phyloP scores from a whole-genome alignment of 1,140 invertebrate species.

The Aphidius gifuensis region DNA sequence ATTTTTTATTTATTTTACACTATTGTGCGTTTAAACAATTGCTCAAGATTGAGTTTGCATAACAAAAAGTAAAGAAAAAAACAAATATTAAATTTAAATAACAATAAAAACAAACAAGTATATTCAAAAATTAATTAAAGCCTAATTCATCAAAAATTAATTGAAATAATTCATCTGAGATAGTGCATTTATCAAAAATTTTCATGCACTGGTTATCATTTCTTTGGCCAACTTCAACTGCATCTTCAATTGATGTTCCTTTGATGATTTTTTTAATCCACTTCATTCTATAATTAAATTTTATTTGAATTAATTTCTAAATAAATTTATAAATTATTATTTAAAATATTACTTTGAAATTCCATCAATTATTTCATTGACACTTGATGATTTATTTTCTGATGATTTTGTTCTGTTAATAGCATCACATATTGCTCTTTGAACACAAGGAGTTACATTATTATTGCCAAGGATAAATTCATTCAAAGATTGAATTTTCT shows the following conservation, averaged over 20 bases:
- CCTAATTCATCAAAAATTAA: not conserved
- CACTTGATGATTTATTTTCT: conserved; percentile 33
- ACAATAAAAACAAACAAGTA: too few species aligned
- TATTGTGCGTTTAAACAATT: too few species aligned
- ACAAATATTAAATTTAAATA: too few species aligned
- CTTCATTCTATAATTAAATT: conserved; percentile 28
- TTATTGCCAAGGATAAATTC: conserved; percentile 41
- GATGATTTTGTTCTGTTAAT: conserved; percentile 27
- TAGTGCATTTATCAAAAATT: conserved; percentile 27
- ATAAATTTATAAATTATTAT: not conserved
- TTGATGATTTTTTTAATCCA: conserved; percentile 40
- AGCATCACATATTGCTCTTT: conserved; percentile 42
- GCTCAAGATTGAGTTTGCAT: too few species aligned
- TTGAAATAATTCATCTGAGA: conserved; percentile 11
- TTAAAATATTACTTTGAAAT: conserved; percentile 40
- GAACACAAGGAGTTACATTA: conserved; percentile 42
- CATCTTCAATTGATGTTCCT: conserved; percentile 43
- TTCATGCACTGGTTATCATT: conserved; percentile 27
- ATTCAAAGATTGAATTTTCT: conserved; percentile 33
- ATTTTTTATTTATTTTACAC: too few species aligned
- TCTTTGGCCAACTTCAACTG: conserved; percentile 33
- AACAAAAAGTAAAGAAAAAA: too few species aligned
- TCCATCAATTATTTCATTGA: conserved; percentile 51
- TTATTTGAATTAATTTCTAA: not conserved
- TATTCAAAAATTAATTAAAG: too few species aligned